Percentiles rank a stretch among this genome's conserved stretches.
Evolutionary conservation across 2,113 vertebrate genomes (phyloP).

Genomic region (Kryptolebias marmoratus): DNA sequence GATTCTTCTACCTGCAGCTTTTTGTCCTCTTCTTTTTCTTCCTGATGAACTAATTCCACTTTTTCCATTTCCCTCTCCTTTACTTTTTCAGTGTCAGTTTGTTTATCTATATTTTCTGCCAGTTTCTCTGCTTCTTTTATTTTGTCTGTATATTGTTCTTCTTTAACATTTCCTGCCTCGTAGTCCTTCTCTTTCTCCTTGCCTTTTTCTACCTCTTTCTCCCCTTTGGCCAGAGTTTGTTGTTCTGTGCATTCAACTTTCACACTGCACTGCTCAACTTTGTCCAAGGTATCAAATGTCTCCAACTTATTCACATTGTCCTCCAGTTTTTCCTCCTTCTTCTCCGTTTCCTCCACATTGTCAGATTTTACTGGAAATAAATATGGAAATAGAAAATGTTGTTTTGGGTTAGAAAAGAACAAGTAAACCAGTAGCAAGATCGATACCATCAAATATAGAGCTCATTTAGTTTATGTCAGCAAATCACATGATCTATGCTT

Average conservation of each 20-base stretch:
- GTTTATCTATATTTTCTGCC: not conserved
- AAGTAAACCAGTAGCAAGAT: too few species aligned
- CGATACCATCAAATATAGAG: too few species aligned
- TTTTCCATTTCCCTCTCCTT: slow-evolving; percentile 19
- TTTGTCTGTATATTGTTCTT: slow-evolving; percentile 20
- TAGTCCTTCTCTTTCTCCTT: not conserved
- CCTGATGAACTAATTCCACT: not conserved
- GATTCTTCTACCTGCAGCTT: not conserved
- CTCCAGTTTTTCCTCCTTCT: slow-evolving; percentile 53
- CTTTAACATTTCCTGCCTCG: not conserved
- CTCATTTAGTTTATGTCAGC: too few species aligned
- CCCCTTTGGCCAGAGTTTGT: slow-evolving; percentile 28
- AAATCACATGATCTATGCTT: too few species aligned
- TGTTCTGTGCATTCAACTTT: slow-evolving; percentile 49
- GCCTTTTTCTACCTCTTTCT: slow-evolving; percentile 36
- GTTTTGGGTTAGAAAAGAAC: too few species aligned
- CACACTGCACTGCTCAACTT: slow-evolving; percentile 48
- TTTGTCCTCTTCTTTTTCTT: slow-evolving; percentile 20
- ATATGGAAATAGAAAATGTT: not conserved
- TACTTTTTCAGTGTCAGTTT: not conserved
- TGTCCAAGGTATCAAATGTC: slow-evolving; percentile 34
- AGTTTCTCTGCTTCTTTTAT: not conserved
- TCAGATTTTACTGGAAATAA: slow-evolving; percentile 60
- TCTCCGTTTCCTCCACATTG: slow-evolving; percentile 44
- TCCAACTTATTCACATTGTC: slow-evolving; percentile 51